Conservation (phyloP, 2,888 invertebrate species). For the Pseudococcus longispinus region DNA sequence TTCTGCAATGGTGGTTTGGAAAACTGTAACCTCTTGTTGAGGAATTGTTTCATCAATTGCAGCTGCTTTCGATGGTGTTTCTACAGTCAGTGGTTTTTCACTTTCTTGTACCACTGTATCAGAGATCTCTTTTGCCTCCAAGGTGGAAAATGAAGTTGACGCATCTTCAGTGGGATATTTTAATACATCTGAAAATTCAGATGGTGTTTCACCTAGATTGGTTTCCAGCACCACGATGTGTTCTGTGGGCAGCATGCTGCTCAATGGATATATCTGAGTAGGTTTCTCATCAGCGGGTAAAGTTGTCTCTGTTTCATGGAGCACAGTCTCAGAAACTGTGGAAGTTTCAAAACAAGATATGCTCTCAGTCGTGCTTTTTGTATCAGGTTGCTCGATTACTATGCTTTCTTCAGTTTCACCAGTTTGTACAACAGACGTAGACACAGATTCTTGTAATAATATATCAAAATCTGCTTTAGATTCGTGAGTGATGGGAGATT, state of each 20-base stretch:
- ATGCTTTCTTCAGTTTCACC: slow-evolving; percentile 70
- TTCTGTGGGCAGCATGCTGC: slow-evolving; percentile 69
- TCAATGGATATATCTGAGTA: slow-evolving; percentile 67
- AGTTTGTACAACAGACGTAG: slow-evolving; percentile 68
- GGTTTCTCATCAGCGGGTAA: slow-evolving; percentile 67
- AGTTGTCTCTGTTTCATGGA: slow-evolving; percentile 73
- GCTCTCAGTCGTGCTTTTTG: slow-evolving; percentile 62
- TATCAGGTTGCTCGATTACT: slow-evolving; percentile 64
- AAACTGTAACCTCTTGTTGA: slow-evolving; percentile 70
- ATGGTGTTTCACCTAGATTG: slow-evolving; percentile 67
- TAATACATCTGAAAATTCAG: slow-evolving; percentile 66
- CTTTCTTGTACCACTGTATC: slow-evolving; percentile 72
- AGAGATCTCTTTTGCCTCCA: slow-evolving; percentile 71
- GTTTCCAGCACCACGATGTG: slow-evolving; percentile 70
- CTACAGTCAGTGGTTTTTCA: slow-evolving; percentile 65
- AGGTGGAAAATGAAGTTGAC: slow-evolving; percentile 67
- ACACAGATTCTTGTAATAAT: slow-evolving; percentile 70
- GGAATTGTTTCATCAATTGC: slow-evolving; percentile 68
- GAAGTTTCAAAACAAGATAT: slow-evolving; percentile 69
- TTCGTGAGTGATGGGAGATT: slow-evolving; percentile 64
- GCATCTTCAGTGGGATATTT: slow-evolving; percentile 68
- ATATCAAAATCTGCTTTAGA: slow-evolving; percentile 70
- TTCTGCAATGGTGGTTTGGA: slow-evolving; percentile 71
- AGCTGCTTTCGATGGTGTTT: slow-evolving; percentile 62
- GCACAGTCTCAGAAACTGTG: slow-evolving; percentile 67